phyloP scores from a whole-genome alignment of 1,140 invertebrate species.

The Phenacoccus solenopsis region DNA sequence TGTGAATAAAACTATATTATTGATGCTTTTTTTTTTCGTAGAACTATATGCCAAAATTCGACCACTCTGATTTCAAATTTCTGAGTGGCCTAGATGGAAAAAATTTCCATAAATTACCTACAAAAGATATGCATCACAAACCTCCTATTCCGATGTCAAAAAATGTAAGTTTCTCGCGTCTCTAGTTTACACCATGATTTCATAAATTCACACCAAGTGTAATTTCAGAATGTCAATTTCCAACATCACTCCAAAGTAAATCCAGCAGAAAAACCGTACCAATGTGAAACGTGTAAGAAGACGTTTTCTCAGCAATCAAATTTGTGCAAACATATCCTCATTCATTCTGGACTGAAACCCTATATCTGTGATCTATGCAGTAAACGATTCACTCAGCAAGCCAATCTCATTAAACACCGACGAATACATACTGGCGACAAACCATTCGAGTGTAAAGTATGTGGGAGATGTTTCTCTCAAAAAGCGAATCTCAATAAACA shows the following conservation, averaged over 20 bases:
- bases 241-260: slow-evolving; percentile 37
- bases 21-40: too few species aligned
- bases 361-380: slow-evolving; percentile 55
- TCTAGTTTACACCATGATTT: too few species aligned
- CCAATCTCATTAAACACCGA: slow-evolving; percentile 56
- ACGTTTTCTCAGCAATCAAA: slow-evolving; percentile 40
- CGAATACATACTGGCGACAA: slow-evolving; percentile 54
- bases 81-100: not conserved
- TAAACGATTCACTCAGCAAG: slow-evolving; percentile 52
- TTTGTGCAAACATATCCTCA: slow-evolving; percentile 21
- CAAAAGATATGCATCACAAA: not conserved
- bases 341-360: slow-evolving; percentile 22
- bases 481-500: slow-evolving; percentile 37
- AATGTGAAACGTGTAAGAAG: slow-evolving; percentile 45
- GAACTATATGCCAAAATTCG: not conserved
- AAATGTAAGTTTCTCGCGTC: not conserved
- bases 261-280: slow-evolving; percentile 48
- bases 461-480: slow-evolving; percentile 46
- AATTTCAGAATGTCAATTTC: not conserved
- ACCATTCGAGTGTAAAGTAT: slow-evolving; percentile 45
- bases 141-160: not conserved
- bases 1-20: too few species aligned
- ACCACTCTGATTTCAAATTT: not conserved
- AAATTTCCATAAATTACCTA: not conserved
- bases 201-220: too few species aligned